phyloP scores from a whole-genome alignment of 2,888 invertebrate species.

The Oegoconia quadripuncta region DNA sequence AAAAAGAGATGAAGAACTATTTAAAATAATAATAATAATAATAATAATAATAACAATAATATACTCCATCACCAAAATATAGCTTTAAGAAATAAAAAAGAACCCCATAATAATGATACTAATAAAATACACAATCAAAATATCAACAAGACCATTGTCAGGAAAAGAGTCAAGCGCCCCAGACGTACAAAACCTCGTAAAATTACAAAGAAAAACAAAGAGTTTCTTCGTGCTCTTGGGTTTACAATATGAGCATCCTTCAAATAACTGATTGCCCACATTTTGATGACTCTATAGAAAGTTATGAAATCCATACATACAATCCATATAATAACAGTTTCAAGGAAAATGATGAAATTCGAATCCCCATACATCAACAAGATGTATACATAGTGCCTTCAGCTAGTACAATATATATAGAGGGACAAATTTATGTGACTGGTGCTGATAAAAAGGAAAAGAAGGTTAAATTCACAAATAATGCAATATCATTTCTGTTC shows the following conservation, averaged over 20 bases:
- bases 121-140: too few relatives aligned
- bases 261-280: slow-evolving; percentile 11
- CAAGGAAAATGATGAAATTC: slow-evolving; percentile 20
- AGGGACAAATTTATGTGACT: slow-evolving; percentile 10
- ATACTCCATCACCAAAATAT: background rate
- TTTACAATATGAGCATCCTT: slow-evolving; percentile 16
- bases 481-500: slow-evolving; percentile 9
- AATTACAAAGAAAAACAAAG: slow-evolving; percentile 11
- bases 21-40: too few relatives aligned
- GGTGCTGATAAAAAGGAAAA: slow-evolving; percentile 1
- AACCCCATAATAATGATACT: background rate
- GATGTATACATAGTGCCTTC: slow-evolving; percentile 21
- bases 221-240: slow-evolving; percentile 14
- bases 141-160: too few relatives aligned
- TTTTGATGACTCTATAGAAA: slow-evolving; percentile 18
- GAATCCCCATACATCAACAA: slow-evolving; percentile 22
- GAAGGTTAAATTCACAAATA: slow-evolving; percentile 6
- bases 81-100: background rate
- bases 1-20: too few relatives aligned
- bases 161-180: too few relatives aligned
- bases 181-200: too few relatives aligned
- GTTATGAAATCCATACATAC: slow-evolving; percentile 20
- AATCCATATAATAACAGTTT: slow-evolving; percentile 15
- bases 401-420: slow-evolving; percentile 18
- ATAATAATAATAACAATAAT: slow-evolving; percentile 5